These are phyloP conservation scores for Ianthella basta DNA, from an alignment of 37 sponge, comb jelly and placozoan genomes.

Conservation along the genomic window DNA sequence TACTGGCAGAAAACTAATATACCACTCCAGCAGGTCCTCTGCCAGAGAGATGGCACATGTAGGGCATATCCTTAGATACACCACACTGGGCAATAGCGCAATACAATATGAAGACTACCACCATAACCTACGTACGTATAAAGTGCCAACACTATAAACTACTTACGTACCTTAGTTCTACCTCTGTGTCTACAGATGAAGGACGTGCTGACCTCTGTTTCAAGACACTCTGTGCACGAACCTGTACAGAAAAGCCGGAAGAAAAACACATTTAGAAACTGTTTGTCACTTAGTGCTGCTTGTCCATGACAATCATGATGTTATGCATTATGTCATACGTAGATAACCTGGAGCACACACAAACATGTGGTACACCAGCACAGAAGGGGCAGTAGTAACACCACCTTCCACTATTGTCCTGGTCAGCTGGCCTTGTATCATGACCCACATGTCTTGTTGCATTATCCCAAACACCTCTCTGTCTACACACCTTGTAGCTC, in stretches of 20 bases:
- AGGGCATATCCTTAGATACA: too few species aligned
- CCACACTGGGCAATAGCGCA: too few species aligned
- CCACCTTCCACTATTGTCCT: too few species aligned
- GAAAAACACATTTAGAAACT: not conserved
- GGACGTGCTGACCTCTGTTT: slow-evolving; percentile 74
- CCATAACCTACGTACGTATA: not conserved
- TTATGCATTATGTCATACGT: too few species aligned
- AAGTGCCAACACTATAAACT: not conserved
- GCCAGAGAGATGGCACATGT: too few species aligned
- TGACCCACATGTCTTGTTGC: too few species aligned
- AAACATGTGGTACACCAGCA: too few species aligned
- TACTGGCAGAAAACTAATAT: not conserved
- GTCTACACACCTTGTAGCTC: slow-evolving; percentile 77
- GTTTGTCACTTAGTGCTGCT: too few species aligned
- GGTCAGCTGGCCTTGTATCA: too few species aligned
- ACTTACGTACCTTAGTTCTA: slow-evolving; percentile 48
- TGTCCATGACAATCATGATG: not conserved
- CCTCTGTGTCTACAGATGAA: slow-evolving; percentile 37
- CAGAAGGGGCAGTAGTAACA: too few species aligned
- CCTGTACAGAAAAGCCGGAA: slow-evolving; percentile 36
- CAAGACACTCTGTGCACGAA: slow-evolving; percentile 92
- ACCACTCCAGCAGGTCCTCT: not conserved
- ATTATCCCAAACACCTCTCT: not conserved
- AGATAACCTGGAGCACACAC: too few species aligned
- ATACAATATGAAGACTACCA: too few species aligned